Conservation (phyloP, 2,113 vertebrate genomes). For the Dissostichus mawsoni region DNA sequence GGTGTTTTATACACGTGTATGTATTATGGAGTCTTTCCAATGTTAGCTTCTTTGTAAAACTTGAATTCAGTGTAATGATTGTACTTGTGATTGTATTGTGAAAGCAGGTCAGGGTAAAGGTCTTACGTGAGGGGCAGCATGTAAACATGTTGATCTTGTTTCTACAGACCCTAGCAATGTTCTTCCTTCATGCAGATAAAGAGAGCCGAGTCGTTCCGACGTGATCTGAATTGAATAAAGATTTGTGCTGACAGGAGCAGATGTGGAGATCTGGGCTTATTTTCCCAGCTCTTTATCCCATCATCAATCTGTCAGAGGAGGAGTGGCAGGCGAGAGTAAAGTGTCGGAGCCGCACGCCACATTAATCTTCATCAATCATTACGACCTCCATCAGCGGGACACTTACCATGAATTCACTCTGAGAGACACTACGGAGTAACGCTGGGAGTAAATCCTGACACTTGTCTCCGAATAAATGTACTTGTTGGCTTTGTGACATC, state of each 20-base stretch:
- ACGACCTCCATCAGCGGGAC: constrained; percentile 30
- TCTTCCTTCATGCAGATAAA: neutral
- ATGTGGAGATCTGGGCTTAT: constrained; percentile 29
- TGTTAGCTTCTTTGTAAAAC: too few relatives aligned
- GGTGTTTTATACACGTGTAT: too few relatives aligned
- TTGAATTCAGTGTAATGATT: too few relatives aligned
- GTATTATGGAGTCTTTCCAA: too few relatives aligned
- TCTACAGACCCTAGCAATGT: neutral
- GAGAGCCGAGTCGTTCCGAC: neutral
- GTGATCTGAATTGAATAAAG: neutral
- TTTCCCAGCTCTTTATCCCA: constrained; percentile 26
- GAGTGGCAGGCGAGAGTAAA: constrained; percentile 15
- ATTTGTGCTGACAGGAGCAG: constrained; percentile 23
- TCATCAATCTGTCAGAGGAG: constrained; percentile 48
- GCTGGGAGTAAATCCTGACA: neutral
- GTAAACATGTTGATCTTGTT: constrained; percentile 2
- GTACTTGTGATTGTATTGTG: too few relatives aligned
- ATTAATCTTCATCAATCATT: constrained; percentile 60
- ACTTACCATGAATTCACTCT: neutral
- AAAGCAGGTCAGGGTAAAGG: neutral
- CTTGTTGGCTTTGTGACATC: constrained; percentile 1
- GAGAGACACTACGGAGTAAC: neutral
- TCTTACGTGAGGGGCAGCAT: neutral
- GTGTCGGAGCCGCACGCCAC: neutral
- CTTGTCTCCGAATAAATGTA: neutral